A percentile compares a stretch with the other conserved stretches of the same genome.
Evolutionary conservation across 2,113 vertebrate genomes (phyloP).

Genomic region (Gymnocephalus cernua): DNA sequence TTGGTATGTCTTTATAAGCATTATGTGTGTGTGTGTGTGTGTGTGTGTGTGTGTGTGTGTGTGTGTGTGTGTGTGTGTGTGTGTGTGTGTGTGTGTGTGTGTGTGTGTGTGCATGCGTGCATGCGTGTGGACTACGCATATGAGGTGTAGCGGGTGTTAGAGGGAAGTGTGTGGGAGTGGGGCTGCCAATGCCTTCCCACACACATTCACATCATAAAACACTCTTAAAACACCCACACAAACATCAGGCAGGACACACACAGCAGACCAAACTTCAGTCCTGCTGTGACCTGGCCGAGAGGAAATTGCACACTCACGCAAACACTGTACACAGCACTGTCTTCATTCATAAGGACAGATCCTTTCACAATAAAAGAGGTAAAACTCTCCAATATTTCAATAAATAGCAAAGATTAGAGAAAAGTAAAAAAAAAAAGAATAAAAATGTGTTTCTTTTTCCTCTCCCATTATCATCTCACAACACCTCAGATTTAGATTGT

Average conservation of each 20-base stretch:
- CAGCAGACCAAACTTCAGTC: slow-evolving; percentile 42
- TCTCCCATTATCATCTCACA: too few relatives aligned
- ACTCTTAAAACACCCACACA: slow-evolving; percentile 38
- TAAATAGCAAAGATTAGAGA: too few relatives aligned
- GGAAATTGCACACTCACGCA: slow-evolving; percentile 35
- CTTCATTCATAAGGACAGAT: slow-evolving; percentile 31
- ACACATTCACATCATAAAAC: slow-evolving; percentile 43
- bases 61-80: neutral
- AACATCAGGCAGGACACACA: neutral
- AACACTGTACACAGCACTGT: neutral
- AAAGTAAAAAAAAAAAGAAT: too few relatives aligned
- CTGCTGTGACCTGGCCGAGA: slow-evolving; percentile 50
- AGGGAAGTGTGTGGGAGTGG: slow-evolving; percentile 54
- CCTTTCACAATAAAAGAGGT: neutral
- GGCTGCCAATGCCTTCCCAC: slow-evolving; percentile 46
- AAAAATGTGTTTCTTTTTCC: too few relatives aligned
- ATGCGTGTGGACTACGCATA: neutral
- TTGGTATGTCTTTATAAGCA: neutral
- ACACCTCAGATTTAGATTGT: too few relatives aligned
- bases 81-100: neutral
- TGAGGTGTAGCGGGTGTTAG: slow-evolving; percentile 15
- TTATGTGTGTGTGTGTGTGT: neutral
- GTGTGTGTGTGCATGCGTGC: neutral
- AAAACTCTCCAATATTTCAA: too few relatives aligned
- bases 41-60: neutral